These are phyloP conservation scores for Brachionus manjavacas DNA, from an alignment of 1,140 invertebrate genomes.

Conservation along the genomic window DNA sequence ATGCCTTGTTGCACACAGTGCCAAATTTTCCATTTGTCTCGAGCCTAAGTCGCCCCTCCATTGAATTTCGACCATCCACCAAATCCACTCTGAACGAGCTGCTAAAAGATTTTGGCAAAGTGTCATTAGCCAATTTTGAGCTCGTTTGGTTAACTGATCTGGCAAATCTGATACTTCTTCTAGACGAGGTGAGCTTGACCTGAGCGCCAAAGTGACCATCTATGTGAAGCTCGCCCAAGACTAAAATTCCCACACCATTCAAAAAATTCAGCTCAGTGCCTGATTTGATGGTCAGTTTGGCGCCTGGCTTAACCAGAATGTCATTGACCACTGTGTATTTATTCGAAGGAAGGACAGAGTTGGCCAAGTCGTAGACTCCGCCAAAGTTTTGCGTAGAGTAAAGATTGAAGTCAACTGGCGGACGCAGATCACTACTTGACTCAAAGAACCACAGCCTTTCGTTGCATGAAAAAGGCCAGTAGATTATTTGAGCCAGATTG, in stretches of 20 bases:
- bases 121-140: background rate
- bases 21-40: constrained; percentile 15
- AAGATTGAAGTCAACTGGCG: constrained; percentile 22
- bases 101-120: background rate
- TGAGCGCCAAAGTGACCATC: constrained; percentile 7
- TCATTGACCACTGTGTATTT: constrained; percentile 32
- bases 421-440: background rate
- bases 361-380: constrained; percentile 14
- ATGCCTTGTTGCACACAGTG: constrained; percentile 36
- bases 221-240: constrained; percentile 24
- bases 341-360: background rate
- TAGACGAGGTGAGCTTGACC: background rate
- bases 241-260: constrained; percentile 42
- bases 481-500: constrained; percentile 39
- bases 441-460: background rate
- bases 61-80: constrained; percentile 9
- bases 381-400: background rate
- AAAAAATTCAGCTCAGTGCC: constrained; percentile 17
- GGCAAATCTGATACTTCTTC: background rate
- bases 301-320: constrained; percentile 35
- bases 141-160: background rate
- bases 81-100: background rate
- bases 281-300: constrained; percentile 18
- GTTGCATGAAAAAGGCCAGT: constrained; percentile 32
- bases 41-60: background rate